Conservation (phyloP, 2,888 invertebrate species). For the Oxystoma pomonae region DNA sequence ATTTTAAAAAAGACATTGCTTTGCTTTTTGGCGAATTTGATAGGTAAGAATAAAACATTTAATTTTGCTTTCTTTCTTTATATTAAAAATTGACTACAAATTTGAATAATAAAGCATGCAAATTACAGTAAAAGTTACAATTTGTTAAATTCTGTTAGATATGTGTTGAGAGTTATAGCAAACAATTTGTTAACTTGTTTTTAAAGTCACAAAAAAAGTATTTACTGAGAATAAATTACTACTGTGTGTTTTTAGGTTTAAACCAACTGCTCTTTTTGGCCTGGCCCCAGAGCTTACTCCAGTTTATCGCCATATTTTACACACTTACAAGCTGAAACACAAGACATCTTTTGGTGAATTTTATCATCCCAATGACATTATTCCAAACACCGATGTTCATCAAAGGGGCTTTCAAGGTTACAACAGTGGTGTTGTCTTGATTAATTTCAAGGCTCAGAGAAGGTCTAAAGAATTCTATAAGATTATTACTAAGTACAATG, state of each 20-base stretch:
- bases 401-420: constrained; percentile 66
- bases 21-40: constrained; percentile 65
- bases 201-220: too few species aligned
- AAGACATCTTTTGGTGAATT: constrained; percentile 53
- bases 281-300: constrained; percentile 71
- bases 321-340: constrained; percentile 60
- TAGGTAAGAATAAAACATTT: constrained; percentile 40
- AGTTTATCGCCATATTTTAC: constrained; percentile 72
- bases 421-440: constrained; percentile 74
- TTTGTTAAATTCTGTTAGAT: too few species aligned
- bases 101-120: too few species aligned
- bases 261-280: constrained; percentile 61
- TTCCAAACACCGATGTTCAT: constrained; percentile 30
- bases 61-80: too few species aligned
- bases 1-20: constrained; percentile 64
- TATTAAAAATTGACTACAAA: too few species aligned
- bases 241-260: constrained; percentile 58
- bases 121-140: too few species aligned
- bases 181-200: too few species aligned
- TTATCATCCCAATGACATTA: constrained; percentile 42
- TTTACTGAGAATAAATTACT: too few species aligned
- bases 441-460: constrained; percentile 64
- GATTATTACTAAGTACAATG: constrained; percentile 52
- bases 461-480: constrained; percentile 57
- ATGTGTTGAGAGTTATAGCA: too few species aligned